phyloP scores from a whole-genome alignment of 2,797 vertebrate species.

The Myotis myotis region DNA sequence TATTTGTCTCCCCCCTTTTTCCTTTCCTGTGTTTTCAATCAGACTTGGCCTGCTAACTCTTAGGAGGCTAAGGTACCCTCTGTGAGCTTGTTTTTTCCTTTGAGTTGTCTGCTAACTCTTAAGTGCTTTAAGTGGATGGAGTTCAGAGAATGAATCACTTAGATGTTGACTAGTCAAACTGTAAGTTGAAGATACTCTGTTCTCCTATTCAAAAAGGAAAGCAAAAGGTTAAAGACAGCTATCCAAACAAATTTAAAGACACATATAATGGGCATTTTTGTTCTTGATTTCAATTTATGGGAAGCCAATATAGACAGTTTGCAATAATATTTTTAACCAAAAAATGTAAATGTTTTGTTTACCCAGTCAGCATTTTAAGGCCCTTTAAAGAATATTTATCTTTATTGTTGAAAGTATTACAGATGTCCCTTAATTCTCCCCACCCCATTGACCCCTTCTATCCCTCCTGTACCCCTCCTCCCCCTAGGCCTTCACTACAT shows the following conservation, averaged over 20 bases:
- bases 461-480: too few species aligned
- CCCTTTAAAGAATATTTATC: background rate
- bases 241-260: background rate
- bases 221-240: background rate
- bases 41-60: background rate
- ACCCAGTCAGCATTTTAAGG: background rate
- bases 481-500: too few species aligned
- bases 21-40: background rate
- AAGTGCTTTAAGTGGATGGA: background rate
- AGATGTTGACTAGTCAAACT: background rate
- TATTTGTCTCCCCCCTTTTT: background rate
- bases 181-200: background rate
- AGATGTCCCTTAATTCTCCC: too few species aligned
- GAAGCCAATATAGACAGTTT: background rate
- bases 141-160: background rate
- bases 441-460: too few species aligned
- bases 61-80: background rate
- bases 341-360: background rate
- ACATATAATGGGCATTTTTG: background rate
- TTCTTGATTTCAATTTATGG: background rate
- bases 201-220: background rate
- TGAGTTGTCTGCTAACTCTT: background rate
- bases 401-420: too few species aligned
- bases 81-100: background rate
- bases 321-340: background rate